Evolutionary conservation across 53 echinoderm and acorn worm species (phyloP).

Genomic region (Henricia sp.): DNA sequence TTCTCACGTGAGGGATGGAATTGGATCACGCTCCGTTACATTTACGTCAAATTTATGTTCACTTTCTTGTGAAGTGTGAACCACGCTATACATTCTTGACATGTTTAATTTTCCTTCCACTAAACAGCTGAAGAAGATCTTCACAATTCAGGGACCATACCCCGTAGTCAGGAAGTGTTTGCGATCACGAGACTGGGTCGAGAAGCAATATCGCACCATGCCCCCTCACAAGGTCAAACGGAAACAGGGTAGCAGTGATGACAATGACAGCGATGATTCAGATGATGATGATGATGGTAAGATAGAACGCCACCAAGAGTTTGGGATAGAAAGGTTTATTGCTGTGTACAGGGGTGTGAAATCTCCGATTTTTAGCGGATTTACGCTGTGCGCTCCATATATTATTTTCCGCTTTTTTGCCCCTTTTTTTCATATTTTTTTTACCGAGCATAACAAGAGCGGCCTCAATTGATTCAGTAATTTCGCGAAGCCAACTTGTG

Average conservation of each 20-base stretch:
- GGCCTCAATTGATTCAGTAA: too few species aligned
- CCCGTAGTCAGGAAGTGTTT: conserved; percentile 93
- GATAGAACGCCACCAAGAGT: not conserved
- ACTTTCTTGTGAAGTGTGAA: too few species aligned
- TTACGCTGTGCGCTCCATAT: not conserved
- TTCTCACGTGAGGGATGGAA: too few species aligned
- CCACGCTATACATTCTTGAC: too few species aligned
- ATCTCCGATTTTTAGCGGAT: not conserved
- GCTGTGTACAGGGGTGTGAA: not conserved
- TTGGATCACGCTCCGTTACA: too few species aligned
- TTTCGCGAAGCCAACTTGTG: too few species aligned
- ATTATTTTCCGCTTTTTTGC: not conserved
- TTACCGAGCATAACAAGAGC: too few species aligned
- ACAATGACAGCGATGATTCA: conserved; percentile 74
- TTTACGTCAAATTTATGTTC: too few species aligned
- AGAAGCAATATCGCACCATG: conserved; percentile 93
- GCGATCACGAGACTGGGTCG: conserved; percentile 89
- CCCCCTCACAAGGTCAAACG: conserved; percentile 89
- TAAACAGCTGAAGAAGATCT: conserved; percentile 79
- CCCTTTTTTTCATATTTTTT: too few species aligned
- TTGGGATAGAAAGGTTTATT: too few species aligned
- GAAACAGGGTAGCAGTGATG: conserved; percentile 75
- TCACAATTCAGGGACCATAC: conserved; percentile 95
- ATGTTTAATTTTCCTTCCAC: not conserved
- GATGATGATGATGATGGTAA: conserved; percentile 84